These are phyloP conservation scores for Odobenus rosmarus DNA, from an alignment of 2,113 vertebrate genomes.

Conservation along the genomic window DNA sequence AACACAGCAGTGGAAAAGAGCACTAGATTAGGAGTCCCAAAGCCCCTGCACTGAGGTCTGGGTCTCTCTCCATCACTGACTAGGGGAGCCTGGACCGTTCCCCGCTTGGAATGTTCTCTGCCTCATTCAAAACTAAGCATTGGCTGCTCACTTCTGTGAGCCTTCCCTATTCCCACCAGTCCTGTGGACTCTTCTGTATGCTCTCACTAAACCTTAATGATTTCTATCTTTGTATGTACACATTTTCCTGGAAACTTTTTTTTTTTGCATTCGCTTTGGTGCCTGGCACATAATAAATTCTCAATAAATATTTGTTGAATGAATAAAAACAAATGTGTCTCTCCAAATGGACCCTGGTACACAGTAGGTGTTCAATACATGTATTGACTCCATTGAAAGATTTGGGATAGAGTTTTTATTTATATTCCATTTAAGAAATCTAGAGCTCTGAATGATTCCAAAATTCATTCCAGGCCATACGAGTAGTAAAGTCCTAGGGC, in stretches of 20 bases:
- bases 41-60: neutral
- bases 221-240: neutral
- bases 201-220: neutral
- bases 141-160: neutral
- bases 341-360: neutral
- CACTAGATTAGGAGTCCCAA: neutral
- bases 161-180: neutral
- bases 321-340: neutral
- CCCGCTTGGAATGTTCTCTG: neutral
- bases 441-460: neutral
- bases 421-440: neutral
- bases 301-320: neutral
- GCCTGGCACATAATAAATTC: neutral
- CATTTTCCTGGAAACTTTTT: neutral
- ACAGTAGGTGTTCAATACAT: neutral
- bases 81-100: neutral
- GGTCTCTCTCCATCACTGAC: too few species aligned
- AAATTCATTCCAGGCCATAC: neutral
- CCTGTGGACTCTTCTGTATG: neutral
- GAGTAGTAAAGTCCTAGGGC: neutral
- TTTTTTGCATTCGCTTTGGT: neutral
- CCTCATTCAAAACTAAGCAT: neutral
- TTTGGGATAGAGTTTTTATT: neutral
- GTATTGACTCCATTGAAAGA: neutral
- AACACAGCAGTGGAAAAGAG: constrained; percentile 55